A percentile compares a stretch with the other conserved stretches of the same genome.
Evolutionary conservation across 2,797 vertebrate species (phyloP).

Genomic region (Poeciliopsis turneri): DNA sequence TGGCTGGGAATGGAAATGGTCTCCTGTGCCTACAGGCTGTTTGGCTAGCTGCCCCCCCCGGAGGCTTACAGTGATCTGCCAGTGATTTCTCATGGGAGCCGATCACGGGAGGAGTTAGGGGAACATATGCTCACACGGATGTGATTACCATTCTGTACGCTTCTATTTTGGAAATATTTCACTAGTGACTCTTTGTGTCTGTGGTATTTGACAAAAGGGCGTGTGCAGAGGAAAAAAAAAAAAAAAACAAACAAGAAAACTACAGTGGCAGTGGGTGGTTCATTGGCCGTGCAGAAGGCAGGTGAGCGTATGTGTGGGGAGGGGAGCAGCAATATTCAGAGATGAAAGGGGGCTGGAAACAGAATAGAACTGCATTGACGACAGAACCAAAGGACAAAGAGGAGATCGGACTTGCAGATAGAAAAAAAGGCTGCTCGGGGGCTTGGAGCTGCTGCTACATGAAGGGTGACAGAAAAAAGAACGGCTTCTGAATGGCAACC

Average conservation of each 20-base stretch:
- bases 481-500: slow-evolving; percentile 68
- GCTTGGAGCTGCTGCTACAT: slow-evolving; percentile 68
- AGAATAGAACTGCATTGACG: slow-evolving; percentile 91
- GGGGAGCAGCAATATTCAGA: slow-evolving; percentile 75
- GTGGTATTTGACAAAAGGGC: slow-evolving; percentile 33
- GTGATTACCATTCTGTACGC: slow-evolving; percentile 27
- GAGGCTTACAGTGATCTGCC: slow-evolving; percentile 63
- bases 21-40: slow-evolving; percentile 66
- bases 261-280: slow-evolving; percentile 32
- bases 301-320: slow-evolving; percentile 56
- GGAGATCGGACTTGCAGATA: slow-evolving; percentile 75
- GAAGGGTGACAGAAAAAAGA: slow-evolving; percentile 71
- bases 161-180: slow-evolving; percentile 26
- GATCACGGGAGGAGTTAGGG: slow-evolving; percentile 30
- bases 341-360: slow-evolving; percentile 83
- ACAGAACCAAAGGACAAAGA: slow-evolving; percentile 80
- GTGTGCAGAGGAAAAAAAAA: slow-evolving; percentile 29
- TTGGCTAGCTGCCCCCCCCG: slow-evolving; percentile 52
- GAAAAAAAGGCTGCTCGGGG: slow-evolving; percentile 66
- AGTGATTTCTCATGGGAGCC: slow-evolving; percentile 38
- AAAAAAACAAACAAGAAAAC: neutral
- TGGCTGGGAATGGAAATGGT: slow-evolving; percentile 53
- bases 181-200: slow-evolving; percentile 15
- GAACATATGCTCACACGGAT: slow-evolving; percentile 15
- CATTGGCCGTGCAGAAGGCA: slow-evolving; percentile 60